A percentile compares a stretch with the other conserved stretches of the same genome.
These are phyloP conservation scores for Amblyornis subalaris DNA, from an alignment of 2,113 vertebrate species.

Conservation along the genomic window DNA sequence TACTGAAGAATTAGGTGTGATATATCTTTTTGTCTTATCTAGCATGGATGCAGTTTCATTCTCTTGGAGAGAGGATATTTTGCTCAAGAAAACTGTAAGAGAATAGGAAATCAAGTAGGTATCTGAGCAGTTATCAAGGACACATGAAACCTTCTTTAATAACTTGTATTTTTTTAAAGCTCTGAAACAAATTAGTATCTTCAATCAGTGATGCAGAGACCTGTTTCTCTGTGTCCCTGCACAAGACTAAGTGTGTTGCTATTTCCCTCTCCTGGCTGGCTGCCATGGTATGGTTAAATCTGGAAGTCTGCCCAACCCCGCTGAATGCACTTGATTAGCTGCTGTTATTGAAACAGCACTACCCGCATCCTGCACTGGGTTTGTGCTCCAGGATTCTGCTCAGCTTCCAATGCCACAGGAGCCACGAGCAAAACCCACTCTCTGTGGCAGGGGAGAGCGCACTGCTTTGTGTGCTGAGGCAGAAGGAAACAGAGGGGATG, in stretches of 20 bases:
- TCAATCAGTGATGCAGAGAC: background rate
- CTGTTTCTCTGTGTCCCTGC: background rate
- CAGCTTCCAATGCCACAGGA: fast-evolving
- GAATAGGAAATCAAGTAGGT: background rate
- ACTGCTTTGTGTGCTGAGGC: background rate
- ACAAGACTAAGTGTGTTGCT: background rate
- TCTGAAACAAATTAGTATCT: background rate
- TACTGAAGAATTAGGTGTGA: background rate
- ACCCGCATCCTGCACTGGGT: background rate
- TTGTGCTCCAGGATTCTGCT: background rate
- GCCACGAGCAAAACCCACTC: background rate
- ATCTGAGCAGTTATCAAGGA: background rate
- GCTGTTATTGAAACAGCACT: background rate
- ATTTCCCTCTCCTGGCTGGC: background rate
- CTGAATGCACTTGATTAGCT: background rate
- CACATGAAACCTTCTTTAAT: background rate
- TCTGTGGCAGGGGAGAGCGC: background rate
- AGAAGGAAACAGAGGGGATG: background rate
- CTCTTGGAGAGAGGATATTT: background rate
- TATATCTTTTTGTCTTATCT: fast-evolving
- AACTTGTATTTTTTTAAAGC: background rate
- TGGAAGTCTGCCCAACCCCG: background rate
- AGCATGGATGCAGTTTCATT: background rate
- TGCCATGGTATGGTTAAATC: background rate
- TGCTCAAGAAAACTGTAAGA: background rate